These are phyloP conservation scores for Sialis lutaria DNA, from an alignment of 2,888 invertebrate species.

Conservation along the genomic window DNA sequence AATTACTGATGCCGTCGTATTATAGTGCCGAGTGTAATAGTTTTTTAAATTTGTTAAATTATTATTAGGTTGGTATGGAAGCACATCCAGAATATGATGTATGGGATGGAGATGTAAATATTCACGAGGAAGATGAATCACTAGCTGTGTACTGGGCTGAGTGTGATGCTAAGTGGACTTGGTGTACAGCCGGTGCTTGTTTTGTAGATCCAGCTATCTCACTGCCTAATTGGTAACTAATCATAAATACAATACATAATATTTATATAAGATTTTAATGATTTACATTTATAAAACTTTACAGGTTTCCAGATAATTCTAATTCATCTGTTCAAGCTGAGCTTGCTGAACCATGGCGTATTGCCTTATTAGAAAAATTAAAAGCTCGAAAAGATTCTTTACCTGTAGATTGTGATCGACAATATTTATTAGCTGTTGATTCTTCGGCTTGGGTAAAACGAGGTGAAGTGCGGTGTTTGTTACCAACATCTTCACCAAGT, in stretches of 20 bases:
- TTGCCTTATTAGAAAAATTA: slow-evolving; percentile 50
- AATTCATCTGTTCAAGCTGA: slow-evolving; percentile 38
- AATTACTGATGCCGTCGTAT: too few relatives aligned
- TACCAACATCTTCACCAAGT: slow-evolving; percentile 15
- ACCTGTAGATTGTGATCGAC: slow-evolving; percentile 22
- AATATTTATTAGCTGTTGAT: slow-evolving; percentile 64
- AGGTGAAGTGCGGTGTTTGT: slow-evolving; percentile 55
- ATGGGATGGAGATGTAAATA: slow-evolving; percentile 51
- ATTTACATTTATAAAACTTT: slow-evolving; percentile 2
- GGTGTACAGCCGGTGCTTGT: slow-evolving; percentile 68
- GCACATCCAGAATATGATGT: slow-evolving; percentile 76
- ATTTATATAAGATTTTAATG: background rate
- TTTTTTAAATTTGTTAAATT: background rate
- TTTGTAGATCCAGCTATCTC: slow-evolving; percentile 45
- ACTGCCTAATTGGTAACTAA: slow-evolving; percentile 54
- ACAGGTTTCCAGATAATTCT: slow-evolving; percentile 40
- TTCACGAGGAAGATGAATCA: slow-evolving; percentile 60
- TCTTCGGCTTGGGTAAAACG: slow-evolving; percentile 75
- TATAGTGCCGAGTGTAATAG: too few relatives aligned
- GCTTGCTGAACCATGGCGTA: slow-evolving; percentile 55
- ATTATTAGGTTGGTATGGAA: slow-evolving; percentile 44
- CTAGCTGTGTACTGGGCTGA: slow-evolving; percentile 61
- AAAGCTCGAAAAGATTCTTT: slow-evolving; percentile 28
- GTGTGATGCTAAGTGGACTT: slow-evolving; percentile 65
- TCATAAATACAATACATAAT: background rate